These are phyloP conservation scores for Gila robusta DNA, from an alignment of 2,797 vertebrate genomes.

Conservation along the genomic window DNA sequence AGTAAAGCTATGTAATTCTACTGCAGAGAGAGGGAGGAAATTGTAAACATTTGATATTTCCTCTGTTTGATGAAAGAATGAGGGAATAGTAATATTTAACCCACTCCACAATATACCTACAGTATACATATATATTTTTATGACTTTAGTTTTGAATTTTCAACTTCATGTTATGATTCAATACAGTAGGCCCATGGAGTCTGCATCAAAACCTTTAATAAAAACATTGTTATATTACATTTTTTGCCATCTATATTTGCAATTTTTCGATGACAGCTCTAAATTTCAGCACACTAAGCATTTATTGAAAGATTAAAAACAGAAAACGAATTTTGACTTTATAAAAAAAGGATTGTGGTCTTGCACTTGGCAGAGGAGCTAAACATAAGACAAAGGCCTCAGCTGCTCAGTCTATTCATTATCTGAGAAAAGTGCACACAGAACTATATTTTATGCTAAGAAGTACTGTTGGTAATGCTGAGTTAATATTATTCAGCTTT, in stretches of 20 bases:
- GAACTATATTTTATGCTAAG: slow-evolving; percentile 36
- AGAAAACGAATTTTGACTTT: slow-evolving; percentile 5
- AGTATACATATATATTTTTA: too few relatives aligned
- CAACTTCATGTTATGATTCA: neutral
- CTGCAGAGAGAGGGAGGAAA: neutral
- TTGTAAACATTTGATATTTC: slow-evolving; percentile 23
- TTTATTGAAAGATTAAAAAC: slow-evolving; percentile 17
- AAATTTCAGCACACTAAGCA: slow-evolving; percentile 18
- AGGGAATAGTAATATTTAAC: neutral
- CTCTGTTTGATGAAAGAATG: neutral
- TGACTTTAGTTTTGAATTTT: neutral
- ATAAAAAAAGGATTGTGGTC: neutral
- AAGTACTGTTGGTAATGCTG: slow-evolving; percentile 35
- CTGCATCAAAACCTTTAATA: neutral
- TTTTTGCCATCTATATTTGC: neutral
- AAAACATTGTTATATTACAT: neutral
- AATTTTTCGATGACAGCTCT: neutral
- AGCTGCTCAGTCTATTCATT: slow-evolving; percentile 41
- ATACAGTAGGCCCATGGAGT: neutral
- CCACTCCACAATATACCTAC: neutral
- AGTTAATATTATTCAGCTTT: slow-evolving; percentile 37
- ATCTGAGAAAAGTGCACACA: slow-evolving; percentile 45
- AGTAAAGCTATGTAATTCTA: slow-evolving; percentile 27
- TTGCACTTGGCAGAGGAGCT: slow-evolving; percentile 27
- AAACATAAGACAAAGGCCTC: slow-evolving; percentile 27